Percentiles rank a stretch among this genome's conserved stretches.
Evolutionary conservation across 2,888 invertebrate species (phyloP).

Genomic region (Leptarthrus brevirostris): DNA sequence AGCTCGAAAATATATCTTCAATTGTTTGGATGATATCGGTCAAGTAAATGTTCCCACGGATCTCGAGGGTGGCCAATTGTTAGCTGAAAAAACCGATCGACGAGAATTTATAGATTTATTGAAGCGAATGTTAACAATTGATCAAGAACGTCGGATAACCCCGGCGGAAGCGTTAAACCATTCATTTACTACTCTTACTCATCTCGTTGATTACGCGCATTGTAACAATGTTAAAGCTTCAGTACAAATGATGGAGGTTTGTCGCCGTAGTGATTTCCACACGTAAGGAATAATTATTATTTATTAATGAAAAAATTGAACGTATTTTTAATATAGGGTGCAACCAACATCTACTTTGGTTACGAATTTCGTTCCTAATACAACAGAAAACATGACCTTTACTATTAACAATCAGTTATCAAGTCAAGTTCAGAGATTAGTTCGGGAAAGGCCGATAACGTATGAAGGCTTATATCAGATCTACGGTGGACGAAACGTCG

Average conservation of each 20-base stretch:
- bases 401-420: slow-evolving; percentile 92
- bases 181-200: slow-evolving; percentile 92
- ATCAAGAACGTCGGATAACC: slow-evolving; percentile 95
- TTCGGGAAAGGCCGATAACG: slow-evolving; percentile 78
- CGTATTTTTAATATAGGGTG: slow-evolving; percentile 59
- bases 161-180: slow-evolving; percentile 97
- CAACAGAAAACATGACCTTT: slow-evolving; percentile 87
- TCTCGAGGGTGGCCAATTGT: slow-evolving; percentile 93
- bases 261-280: slow-evolving; percentile 70
- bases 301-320: background rate
- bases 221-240: slow-evolving; percentile 97
- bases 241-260: slow-evolving; percentile 96
- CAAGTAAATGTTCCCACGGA: slow-evolving; percentile 97
- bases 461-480: slow-evolving; percentile 77
- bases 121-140: slow-evolving; percentile 98
- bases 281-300: slow-evolving; percentile 59
- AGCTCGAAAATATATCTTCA: slow-evolving; percentile 99
- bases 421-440: slow-evolving; percentile 78
- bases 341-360: slow-evolving; percentile 74
- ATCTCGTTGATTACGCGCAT: slow-evolving; percentile 95
- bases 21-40: slow-evolving; percentile 98
- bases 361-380: slow-evolving; percentile 81
- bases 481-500: slow-evolving; percentile 76
- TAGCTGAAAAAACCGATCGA: slow-evolving; percentile 97
- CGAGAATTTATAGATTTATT: slow-evolving; percentile 97